These are phyloP conservation scores for Lithobates pipiens DNA, from an alignment of 2,797 vertebrate genomes.

Conservation along the genomic window DNA sequence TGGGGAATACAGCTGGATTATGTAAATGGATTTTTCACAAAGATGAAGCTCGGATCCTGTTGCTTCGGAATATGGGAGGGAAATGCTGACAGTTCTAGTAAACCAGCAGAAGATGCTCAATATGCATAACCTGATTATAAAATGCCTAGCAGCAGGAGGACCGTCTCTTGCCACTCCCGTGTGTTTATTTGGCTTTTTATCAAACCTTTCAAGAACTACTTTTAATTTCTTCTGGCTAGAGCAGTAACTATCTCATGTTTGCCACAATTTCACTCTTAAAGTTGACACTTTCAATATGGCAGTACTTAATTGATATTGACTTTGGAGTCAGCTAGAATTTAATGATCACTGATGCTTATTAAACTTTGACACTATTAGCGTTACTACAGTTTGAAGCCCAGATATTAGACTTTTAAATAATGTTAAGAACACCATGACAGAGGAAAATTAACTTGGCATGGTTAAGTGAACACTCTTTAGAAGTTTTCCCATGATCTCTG, in stretches of 20 bases:
- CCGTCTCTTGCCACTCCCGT: slow-evolving; percentile 15
- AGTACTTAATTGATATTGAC: slow-evolving; percentile 40
- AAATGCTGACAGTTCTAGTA: slow-evolving; percentile 40
- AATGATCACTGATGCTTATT: slow-evolving; percentile 42
- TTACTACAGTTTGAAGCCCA: slow-evolving; percentile 40
- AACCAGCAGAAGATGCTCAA: slow-evolving; percentile 10
- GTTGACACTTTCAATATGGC: slow-evolving; percentile 46
- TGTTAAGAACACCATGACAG: slow-evolving; percentile 20
- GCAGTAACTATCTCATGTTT: slow-evolving; percentile 59
- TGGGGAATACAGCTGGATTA: slow-evolving; percentile 59
- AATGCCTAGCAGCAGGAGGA: slow-evolving; percentile 42
- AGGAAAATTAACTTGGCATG: slow-evolving; percentile 1
- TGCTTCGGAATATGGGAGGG: slow-evolving; percentile 13
- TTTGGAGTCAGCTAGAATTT: slow-evolving; percentile 30
- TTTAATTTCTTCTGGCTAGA: slow-evolving; percentile 19
- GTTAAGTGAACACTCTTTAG: background rate
- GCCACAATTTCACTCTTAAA: slow-evolving; percentile 3
- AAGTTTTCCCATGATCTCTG: too few species aligned
- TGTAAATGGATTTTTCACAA: slow-evolving; percentile 63
- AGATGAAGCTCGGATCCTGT: background rate
- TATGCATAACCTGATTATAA: slow-evolving; percentile 1
- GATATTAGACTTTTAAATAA: background rate
- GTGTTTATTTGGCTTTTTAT: slow-evolving; percentile 62
- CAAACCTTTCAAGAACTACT: slow-evolving; percentile 55
- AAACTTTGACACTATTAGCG: background rate